Conservation (phyloP, 1,140 invertebrate genomes). For the Oscheius sp. region DNA sequence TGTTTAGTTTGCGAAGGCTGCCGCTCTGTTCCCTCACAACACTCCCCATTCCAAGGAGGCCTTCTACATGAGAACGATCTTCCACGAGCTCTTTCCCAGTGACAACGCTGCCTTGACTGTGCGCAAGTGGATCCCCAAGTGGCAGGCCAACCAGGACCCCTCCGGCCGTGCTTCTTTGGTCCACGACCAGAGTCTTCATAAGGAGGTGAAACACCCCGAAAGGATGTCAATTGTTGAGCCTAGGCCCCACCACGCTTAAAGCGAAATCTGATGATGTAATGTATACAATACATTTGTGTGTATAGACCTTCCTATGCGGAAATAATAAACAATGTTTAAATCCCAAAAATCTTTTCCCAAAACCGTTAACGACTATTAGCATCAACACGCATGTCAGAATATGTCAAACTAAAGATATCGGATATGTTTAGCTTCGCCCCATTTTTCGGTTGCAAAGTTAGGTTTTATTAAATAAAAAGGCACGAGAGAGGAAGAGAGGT, state of each 20-base stretch:
- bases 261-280: no score
- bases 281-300: no score
- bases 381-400: no score
- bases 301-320: no score
- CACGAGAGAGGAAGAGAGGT: no score
- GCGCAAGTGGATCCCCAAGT: conserved; percentile 58
- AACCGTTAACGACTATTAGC: no score
- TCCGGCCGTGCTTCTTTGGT: conserved; percentile 29
- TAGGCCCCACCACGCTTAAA: neutral
- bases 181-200: conserved; percentile 18
- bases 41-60: conserved; percentile 59
- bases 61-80: conserved; percentile 52
- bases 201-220: neutral
- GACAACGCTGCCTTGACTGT: conserved; percentile 54
- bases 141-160: conserved; percentile 53
- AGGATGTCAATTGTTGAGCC: neutral
- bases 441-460: no score
- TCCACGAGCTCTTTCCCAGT: conserved; percentile 56
- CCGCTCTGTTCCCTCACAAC: conserved; percentile 51
- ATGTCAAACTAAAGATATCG: no score
- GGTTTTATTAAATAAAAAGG: no score
- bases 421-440: no score
- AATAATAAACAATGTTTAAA: no score
- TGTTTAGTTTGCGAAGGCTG: conserved; percentile 48
- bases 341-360: no score